Evolutionary conservation across 2,888 invertebrate species (phyloP), one percentile per base, ranked within the genome.

Genomic region (Lepidochrysops patricia): DNA sequence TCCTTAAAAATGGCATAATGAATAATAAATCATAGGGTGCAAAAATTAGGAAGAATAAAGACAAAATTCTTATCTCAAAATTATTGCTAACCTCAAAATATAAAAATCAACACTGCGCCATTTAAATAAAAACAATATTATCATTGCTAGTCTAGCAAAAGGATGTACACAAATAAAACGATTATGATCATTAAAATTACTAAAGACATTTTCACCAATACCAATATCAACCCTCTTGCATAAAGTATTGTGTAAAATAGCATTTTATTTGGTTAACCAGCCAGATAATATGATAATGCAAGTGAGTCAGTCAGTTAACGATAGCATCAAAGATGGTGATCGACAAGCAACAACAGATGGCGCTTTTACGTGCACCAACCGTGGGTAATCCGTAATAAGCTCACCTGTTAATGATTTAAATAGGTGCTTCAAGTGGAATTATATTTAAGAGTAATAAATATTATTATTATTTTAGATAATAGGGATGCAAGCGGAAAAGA

Each of bases 321-420:
- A 63, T 65, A 66, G 63, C 68, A 67, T 66, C 65, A 67, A 64
- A 70, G 72, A 81, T 80, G 66, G 70, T 68, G 70, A 76, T 78
- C 74, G 75, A 74, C 74, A 70, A 67, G 66, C 64, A 62, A 61
- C 75, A 73, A 79, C 86, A 86, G 86, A 86, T 85, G 85, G 83
- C 77, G 81, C 67, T 77, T 19, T 69, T 64, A 67, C 70, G 67
- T 73, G 76, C 78, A 83, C 82, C 82, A 75, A 78, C 73, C 83
- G 82, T 79, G 73, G 72, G 75, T 84, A 84, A 86, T 85, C 81
- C 77, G 64, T 84, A 84, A 84, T 82, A 74, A 79, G 77, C 79
- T 85, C 85, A 87, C 87, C 87, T 88, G 86, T 75, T 68, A 63
- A 52, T 35, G 35, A 5, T 35, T 35, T 35, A 50, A 50, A 19